Base-by-base conservation (phyloP, 2,797 vertebrate genomes). In the Squalus acanthias region DNA sequence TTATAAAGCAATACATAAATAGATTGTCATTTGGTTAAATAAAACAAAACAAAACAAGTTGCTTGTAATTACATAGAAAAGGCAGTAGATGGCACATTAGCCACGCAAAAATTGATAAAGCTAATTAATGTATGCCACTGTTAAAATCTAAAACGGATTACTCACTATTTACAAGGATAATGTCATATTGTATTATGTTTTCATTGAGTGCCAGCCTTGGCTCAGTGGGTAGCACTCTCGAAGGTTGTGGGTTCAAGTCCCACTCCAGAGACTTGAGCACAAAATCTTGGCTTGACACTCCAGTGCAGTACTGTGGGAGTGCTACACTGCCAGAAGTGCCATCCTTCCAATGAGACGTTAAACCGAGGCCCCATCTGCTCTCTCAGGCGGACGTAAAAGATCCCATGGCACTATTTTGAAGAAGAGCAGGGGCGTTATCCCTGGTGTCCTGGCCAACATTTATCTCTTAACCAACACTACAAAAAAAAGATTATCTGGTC, bases 1-100 rank as follows among this genome's bases (percentile, higher is more conserved):
- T 76, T 76, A 95, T 33, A 74, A 53, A 95, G 50, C 70, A 95
- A 33, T 33, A 57, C n/a, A 74, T 20, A 95, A 95, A 53, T 70
- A 46, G 92, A 70, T 76, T 69, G 17, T 3, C 50, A 95, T 72
- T 95, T 50, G 50, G 39, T 39, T 39, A 39, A 39, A 70, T 95
- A 57, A 93, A 93, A 53, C 39, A 46, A 95, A 95, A 95, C 92
- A 95, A 88, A 57, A 88, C 85, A 57, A 50, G n/a, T 69, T 50
- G 65, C 15, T 9, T 46, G 92, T 70, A 95, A 95, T 95, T 95
- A 70, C 10, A 15, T 50, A 26, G 8, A 13, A 29, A 26, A 72
- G 22, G 29, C 70, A 74, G 94, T 72, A 95, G 94, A 76, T 95
- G 94, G 94, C 94, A 76, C 13, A 57, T 74, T 57, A 57, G 94